These are phyloP conservation scores for Drosophila suzukii DNA, from an alignment of 1,140 invertebrate species.

Conservation along the genomic window DNA sequence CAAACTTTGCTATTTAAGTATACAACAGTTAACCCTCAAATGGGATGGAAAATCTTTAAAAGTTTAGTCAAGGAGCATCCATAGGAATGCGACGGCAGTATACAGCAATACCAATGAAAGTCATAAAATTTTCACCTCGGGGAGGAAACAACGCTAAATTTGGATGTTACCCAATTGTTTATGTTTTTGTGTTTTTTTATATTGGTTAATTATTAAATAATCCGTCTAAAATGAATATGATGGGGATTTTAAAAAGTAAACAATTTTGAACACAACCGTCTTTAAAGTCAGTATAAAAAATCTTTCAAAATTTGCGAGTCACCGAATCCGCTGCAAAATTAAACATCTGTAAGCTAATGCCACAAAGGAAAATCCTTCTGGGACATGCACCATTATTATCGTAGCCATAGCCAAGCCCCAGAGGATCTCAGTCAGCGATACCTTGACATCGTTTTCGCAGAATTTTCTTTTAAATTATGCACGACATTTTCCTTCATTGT, in stretches of 20 bases:
- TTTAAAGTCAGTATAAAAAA: too few species aligned
- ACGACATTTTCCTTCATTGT: slow-evolving; percentile 55
- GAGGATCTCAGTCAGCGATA: slow-evolving; percentile 21
- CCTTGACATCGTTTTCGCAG: slow-evolving; percentile 65
- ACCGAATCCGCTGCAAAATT: not conserved
- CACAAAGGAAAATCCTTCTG: slow-evolving; percentile 19
- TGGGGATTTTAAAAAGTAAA: too few species aligned
- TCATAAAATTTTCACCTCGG: not conserved
- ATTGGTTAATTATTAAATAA: too few species aligned
- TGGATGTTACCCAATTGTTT: not conserved
- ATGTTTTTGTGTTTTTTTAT: too few species aligned
- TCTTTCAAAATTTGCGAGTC: not conserved
- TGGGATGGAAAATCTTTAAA: slow-evolving; percentile 22
- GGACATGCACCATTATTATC: slow-evolving; percentile 33
- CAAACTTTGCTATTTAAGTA: slow-evolving; percentile 59
- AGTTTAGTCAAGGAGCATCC: not conserved
- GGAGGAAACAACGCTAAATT: not conserved
- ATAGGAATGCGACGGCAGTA: not conserved
- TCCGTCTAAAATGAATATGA: too few species aligned
- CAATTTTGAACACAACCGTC: too few species aligned
- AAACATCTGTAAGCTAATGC: slow-evolving; percentile 14
- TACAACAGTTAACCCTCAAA: slow-evolving; percentile 14
- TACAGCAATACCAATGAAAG: not conserved
- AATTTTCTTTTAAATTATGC: slow-evolving; percentile 48
- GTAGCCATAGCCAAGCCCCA: slow-evolving; percentile 5